A percentile compares a stretch with the other conserved stretches of the same genome.
These are phyloP conservation scores for Nesogale talazaci DNA, from an alignment of 2,113 vertebrate species.

Conservation along the genomic window DNA sequence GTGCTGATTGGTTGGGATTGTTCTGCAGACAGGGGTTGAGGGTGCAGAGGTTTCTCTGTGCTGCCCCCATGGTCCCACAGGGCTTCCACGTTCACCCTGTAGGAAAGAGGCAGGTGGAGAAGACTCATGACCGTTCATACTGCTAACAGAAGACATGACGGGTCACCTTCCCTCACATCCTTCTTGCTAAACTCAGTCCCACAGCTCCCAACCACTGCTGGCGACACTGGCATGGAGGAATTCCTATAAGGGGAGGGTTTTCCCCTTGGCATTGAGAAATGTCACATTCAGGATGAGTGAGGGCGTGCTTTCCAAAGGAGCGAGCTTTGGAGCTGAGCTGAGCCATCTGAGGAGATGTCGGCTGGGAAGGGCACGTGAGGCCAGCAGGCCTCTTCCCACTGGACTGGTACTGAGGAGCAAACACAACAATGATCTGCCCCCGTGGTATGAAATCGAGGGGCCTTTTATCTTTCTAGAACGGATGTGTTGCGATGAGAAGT, in stretches of 20 bases:
- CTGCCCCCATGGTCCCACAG: neutral
- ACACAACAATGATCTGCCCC: neutral
- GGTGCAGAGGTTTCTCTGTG: neutral
- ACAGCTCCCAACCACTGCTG: neutral
- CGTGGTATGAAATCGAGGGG: neutral
- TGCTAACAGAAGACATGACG: no score
- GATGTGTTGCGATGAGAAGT: neutral
- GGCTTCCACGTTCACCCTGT: neutral
- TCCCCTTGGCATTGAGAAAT: neutral
- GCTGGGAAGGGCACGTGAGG: neutral
- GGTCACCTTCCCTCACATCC: neutral
- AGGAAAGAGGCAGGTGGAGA: neutral
- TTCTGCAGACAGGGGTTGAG: neutral
- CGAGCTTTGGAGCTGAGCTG: neutral
- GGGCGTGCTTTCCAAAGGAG: slow-evolving; percentile 13
- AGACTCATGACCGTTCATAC: neutral
- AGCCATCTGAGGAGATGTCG: no score
- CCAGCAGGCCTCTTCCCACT: neutral
- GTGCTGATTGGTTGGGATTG: neutral
- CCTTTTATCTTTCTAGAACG: no score
- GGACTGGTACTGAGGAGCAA: neutral
- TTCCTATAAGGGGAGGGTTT: neutral
- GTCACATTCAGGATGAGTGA: neutral
- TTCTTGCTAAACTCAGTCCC: neutral
- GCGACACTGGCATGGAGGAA: neutral